Percentiles rank a stretch among this genome's conserved stretches.
phyloP scores from a whole-genome alignment of 2,797 vertebrate species.

The Epinephelus coioides region DNA sequence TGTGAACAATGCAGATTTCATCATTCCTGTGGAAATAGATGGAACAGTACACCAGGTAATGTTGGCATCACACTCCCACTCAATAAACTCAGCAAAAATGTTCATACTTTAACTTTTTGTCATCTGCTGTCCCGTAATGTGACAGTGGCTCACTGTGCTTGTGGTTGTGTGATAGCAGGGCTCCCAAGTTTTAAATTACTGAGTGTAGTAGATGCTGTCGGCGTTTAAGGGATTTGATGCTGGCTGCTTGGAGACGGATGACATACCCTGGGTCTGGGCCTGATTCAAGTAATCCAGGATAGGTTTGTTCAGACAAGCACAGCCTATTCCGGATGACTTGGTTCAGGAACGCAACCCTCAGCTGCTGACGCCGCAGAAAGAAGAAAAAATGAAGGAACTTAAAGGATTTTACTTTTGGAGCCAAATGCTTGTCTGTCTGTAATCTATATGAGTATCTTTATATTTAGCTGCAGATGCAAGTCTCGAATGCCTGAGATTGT shows the following conservation, averaged over 20 bases:
- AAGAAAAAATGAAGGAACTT: conserved; percentile 16
- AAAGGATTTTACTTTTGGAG: conserved; percentile 20
- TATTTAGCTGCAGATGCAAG: not conserved
- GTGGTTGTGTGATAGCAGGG: conserved; percentile 4
- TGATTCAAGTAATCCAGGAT: conserved; percentile 99
- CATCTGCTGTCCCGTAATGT: not conserved
- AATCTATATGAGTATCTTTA: not conserved
- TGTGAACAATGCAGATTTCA: conserved; percentile 97
- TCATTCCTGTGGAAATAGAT: conserved; percentile 97
- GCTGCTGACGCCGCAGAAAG: conserved; percentile 23
- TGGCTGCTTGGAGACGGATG: conserved; percentile 29
- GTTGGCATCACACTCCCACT: not conserved
- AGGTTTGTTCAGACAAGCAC: conserved; percentile 94
- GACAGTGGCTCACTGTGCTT: not conserved
- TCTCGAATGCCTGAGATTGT: not conserved
- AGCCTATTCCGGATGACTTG: conserved; percentile 99
- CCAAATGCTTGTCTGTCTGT: not conserved
- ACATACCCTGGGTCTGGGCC: conserved; percentile 79
- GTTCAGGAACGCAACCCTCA: conserved; percentile 88
- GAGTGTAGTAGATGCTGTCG: conserved; percentile 40
- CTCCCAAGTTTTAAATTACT: conserved; percentile 30
- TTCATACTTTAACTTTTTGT: not conserved
- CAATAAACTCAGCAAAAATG: not conserved
- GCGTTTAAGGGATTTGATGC: conserved; percentile 38
- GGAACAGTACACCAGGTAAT: conserved; percentile 95